Percentiles rank a stretch among this genome's conserved stretches.
Conservation (phyloP, 2,797 vertebrate genomes). For the Ctenopoma multispine region DNA sequence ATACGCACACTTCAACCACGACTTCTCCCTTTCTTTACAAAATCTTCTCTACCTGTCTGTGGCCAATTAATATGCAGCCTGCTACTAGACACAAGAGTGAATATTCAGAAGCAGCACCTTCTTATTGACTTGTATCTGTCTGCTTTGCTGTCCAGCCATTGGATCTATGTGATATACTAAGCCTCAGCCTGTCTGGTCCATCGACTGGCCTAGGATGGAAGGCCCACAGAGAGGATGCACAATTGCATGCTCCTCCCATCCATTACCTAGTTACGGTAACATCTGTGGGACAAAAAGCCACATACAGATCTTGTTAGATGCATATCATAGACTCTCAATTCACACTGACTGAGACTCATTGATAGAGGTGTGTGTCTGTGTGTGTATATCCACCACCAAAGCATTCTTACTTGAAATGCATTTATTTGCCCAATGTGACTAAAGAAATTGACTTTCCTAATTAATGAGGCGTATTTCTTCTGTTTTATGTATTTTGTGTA, state of each 20-base stretch:
- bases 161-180: slow-evolving; percentile 78
- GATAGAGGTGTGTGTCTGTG: slow-evolving; percentile 44
- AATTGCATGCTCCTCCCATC: slow-evolving; percentile 81
- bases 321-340: slow-evolving; percentile 62
- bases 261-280: slow-evolving; percentile 73
- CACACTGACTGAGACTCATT: slow-evolving; percentile 57
- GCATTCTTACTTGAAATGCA: slow-evolving; percentile 10
- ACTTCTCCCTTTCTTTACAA: background rate
- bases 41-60: slow-evolving; percentile 30
- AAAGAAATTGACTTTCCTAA: background rate
- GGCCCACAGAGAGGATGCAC: slow-evolving; percentile 77
- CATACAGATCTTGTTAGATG: slow-evolving; percentile 54
- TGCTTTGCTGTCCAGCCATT: slow-evolving; percentile 56
- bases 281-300: slow-evolving; percentile 22
- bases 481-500: slow-evolving; percentile 5
- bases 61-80: slow-evolving; percentile 66
- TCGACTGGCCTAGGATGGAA: slow-evolving; percentile 78
- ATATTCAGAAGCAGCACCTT: slow-evolving; percentile 75
- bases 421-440: slow-evolving; percentile 34
- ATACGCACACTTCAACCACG: background rate
- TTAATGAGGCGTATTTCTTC: slow-evolving; percentile 8
- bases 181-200: slow-evolving; percentile 75
- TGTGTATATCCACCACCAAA: background rate
- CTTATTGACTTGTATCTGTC: slow-evolving; percentile 78
- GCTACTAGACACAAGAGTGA: slow-evolving; percentile 62